Conservation (phyloP, 2,113 vertebrate genomes). For the Nothobranchius furzeri region DNA sequence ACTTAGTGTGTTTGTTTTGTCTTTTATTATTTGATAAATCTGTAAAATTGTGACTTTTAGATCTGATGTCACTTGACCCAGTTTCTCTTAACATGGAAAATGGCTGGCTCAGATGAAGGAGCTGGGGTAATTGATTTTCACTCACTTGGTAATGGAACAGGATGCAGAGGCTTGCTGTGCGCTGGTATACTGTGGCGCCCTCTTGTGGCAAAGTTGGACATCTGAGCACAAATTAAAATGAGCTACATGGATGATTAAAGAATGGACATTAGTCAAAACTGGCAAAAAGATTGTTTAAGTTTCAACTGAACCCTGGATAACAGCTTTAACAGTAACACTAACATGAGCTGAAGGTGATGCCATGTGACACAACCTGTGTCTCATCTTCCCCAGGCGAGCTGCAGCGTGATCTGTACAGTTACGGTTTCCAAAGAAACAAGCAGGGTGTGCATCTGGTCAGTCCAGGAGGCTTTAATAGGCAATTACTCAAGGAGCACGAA, state of each 20-base stretch:
- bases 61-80: conserved; percentile 68
- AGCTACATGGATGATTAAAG: neutral
- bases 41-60: conserved; percentile 25
- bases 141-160: conserved; percentile 55
- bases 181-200: conserved; percentile 32
- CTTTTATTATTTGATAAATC: neutral
- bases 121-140: conserved; percentile 41
- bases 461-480: conserved; percentile 51
- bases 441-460: conserved; percentile 47
- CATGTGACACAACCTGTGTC: conserved; percentile 40
- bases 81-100: conserved; percentile 66
- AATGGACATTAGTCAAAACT: conserved; percentile 49
- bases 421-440: conserved; percentile 68
- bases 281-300: conserved; percentile 66
- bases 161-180: neutral
- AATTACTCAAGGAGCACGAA: conserved; percentile 41
- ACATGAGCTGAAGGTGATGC: conserved; percentile 48
- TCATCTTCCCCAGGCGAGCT: conserved; percentile 58
- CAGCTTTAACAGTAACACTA: conserved; percentile 62
- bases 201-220: conserved; percentile 30
- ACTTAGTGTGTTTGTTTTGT: conserved; percentile 57
- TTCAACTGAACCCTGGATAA: conserved; percentile 66
- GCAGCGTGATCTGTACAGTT: conserved; percentile 60
- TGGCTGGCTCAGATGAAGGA: conserved; percentile 59
- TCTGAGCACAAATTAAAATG: neutral